phyloP scores from a whole-genome alignment of 2,888 invertebrate species.

The Selenia dentaria region DNA sequence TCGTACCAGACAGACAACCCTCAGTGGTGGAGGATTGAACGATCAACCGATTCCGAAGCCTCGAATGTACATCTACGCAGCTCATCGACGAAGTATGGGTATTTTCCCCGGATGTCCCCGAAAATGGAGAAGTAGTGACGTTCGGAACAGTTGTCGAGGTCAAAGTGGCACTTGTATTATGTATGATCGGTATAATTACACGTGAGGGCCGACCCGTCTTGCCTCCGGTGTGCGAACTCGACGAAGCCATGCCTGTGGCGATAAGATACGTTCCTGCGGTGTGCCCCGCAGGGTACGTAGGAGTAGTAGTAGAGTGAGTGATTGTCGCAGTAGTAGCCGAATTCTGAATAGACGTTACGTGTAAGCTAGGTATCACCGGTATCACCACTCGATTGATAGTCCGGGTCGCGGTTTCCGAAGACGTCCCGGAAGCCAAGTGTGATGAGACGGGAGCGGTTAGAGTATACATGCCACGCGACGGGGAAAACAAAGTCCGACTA shows the following conservation, averaged over 20 bases:
- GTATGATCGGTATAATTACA: slow-evolving; percentile 5
- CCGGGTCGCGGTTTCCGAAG: background rate
- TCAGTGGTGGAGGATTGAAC: slow-evolving; percentile 1
- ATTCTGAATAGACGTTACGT: background rate
- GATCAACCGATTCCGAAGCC: slow-evolving; percentile 1
- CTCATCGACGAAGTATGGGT: background rate
- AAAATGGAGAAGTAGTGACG: background rate
- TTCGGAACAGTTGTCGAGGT: background rate
- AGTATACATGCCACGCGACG: background rate
- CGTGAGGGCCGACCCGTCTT: slow-evolving; percentile 5
- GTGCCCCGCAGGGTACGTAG: background rate
- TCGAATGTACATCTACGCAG: background rate
- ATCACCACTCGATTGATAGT: slow-evolving; percentile 4
- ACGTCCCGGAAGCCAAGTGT: background rate
- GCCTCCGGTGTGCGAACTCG: background rate
- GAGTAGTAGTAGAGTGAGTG: background rate
- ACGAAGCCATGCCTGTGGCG: background rate
- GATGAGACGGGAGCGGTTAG: background rate
- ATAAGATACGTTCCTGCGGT: slow-evolving; percentile 8
- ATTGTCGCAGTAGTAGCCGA: background rate
- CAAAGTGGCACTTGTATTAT: background rate
- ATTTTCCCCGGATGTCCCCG: background rate
- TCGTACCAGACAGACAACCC: background rate
- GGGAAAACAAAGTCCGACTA: background rate
- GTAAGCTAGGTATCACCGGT: slow-evolving; percentile 3